phyloP scores from a whole-genome alignment of 2,888 invertebrate genomes.

The Acleris literana region DNA sequence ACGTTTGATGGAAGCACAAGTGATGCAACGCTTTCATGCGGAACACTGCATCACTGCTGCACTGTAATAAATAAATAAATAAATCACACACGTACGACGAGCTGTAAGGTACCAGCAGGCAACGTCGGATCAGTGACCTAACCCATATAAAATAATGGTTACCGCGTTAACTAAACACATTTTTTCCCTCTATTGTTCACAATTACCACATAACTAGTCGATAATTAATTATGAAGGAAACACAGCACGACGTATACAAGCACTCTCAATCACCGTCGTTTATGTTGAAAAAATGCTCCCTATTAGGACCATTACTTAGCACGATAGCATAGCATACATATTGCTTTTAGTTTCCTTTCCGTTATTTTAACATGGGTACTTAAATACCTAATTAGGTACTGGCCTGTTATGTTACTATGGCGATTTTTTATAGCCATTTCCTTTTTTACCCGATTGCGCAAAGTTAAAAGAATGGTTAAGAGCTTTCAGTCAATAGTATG shows the following conservation, averaged over 20 bases:
- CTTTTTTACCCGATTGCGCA: not conserved
- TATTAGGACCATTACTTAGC: constrained; percentile 3
- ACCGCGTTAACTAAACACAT: constrained; percentile 1
- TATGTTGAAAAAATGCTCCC: constrained; percentile 1
- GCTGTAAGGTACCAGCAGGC: constrained; percentile 18
- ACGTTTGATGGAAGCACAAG: no score
- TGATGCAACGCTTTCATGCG: constrained; percentile 29
- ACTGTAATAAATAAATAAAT: no score
- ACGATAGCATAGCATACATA: not conserved
- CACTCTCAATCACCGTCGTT: constrained; percentile 30
- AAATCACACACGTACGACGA: constrained; percentile 6
- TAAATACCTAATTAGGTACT: not conserved
- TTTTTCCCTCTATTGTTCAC: constrained; percentile 27
- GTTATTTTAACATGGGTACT: not conserved
- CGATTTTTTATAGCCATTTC: not conserved
- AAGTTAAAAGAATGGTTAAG: not conserved
- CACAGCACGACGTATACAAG: constrained; percentile 40
- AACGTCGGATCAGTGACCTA: constrained; percentile 12
- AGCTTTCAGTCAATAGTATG: no score
- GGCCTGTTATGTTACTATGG: not conserved
- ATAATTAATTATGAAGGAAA: constrained; percentile 40
- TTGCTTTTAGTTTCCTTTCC: not conserved
- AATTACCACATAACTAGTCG: constrained; percentile 34
- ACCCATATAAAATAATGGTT: not conserved
- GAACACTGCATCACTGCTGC: constrained; percentile 25